These are phyloP conservation scores for Burhinus bistriatus DNA, from an alignment of 2,113 vertebrate genomes.

Conservation along the genomic window DNA sequence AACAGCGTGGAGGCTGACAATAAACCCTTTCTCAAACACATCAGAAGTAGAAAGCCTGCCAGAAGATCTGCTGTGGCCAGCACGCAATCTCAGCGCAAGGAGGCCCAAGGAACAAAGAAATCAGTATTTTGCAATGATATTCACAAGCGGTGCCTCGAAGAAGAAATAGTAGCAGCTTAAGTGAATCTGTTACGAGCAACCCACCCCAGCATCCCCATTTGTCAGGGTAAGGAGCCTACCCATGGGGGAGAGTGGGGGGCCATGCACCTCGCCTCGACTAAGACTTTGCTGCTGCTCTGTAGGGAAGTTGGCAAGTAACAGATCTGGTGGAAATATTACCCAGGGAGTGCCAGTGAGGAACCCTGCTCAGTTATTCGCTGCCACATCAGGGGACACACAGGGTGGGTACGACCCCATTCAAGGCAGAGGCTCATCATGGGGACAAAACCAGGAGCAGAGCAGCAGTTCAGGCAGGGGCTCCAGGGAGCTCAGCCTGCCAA, in stretches of 20 bases:
- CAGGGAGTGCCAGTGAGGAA: neutral
- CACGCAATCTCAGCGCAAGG: neutral
- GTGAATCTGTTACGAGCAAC: neutral
- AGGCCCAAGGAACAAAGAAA: neutral
- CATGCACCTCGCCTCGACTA: rapidly evolving
- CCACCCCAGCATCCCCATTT: neutral
- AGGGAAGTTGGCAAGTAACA: neutral
- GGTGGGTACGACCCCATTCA: neutral
- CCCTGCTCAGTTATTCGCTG: neutral
- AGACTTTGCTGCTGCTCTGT: neutral
- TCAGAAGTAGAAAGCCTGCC: neutral
- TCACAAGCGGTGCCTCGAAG: neutral
- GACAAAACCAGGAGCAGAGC: neutral
- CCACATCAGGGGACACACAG: neutral
- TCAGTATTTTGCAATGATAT: neutral
- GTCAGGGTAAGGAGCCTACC: neutral
- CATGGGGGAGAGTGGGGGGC: rapidly evolving
- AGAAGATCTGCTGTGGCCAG: neutral
- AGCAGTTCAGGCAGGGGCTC: neutral
- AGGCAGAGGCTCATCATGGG: neutral
- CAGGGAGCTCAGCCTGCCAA: neutral
- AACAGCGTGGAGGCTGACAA: neutral
- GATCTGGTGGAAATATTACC: neutral
- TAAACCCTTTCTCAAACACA: neutral
- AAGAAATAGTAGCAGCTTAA: neutral